phyloP scores from a whole-genome alignment of 2,113 vertebrate genomes.

The Picathartes gymnocephalus region DNA sequence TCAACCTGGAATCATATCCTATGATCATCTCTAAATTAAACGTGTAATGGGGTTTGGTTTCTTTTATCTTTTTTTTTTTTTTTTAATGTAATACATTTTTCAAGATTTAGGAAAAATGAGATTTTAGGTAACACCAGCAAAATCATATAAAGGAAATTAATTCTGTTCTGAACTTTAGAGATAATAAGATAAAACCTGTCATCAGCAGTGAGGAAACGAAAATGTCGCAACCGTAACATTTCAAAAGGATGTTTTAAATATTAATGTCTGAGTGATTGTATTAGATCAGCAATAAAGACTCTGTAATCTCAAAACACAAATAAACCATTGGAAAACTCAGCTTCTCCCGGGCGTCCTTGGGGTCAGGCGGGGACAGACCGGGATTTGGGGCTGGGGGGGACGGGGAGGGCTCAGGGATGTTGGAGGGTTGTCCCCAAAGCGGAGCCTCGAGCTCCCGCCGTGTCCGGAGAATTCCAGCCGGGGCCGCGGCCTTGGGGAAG shows the following conservation, averaged over 20 bases:
- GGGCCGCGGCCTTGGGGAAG: neutral
- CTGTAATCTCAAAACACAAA: constrained; percentile 88
- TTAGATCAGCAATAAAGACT: constrained; percentile 98
- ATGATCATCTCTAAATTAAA: constrained; percentile 68
- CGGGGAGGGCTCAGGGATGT: accelerated
- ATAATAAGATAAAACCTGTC: constrained; percentile 44
- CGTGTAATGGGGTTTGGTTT: constrained; percentile 22
- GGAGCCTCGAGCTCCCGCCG: neutral
- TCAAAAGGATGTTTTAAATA: constrained; percentile 86
- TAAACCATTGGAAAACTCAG: constrained; percentile 78
- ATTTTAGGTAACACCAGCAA: constrained; percentile 86
- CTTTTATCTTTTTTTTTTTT: constrained; percentile 1
- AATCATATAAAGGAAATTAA: constrained; percentile 65
- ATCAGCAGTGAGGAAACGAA: constrained; percentile 69
- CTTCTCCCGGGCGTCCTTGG: accelerated
- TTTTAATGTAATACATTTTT: neutral
- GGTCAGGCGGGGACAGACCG: accelerated
- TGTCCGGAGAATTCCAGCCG: accelerated
- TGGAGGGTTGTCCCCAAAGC: neutral
- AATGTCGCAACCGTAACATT: constrained; percentile 67
- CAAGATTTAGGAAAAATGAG: constrained; percentile 46
- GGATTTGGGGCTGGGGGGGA: neutral
- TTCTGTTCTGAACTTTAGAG: constrained; percentile 50
- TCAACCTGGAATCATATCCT: constrained; percentile 65
- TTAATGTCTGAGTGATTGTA: constrained; percentile 89